phyloP scores from a whole-genome alignment of 2,113 vertebrate genomes.

The Perca fluviatilis region DNA sequence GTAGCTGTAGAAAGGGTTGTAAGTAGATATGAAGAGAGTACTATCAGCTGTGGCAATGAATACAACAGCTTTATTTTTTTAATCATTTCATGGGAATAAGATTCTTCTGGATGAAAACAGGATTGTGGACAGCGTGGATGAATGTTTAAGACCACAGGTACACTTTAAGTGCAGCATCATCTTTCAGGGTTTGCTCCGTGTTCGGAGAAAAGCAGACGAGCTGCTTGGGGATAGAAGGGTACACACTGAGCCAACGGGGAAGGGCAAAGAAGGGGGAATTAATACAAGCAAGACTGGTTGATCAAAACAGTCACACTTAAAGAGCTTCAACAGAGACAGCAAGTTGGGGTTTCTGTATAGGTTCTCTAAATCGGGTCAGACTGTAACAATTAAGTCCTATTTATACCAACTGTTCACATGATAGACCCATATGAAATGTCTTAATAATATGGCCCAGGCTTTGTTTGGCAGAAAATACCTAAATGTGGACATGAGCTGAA shows the following conservation, averaged over 20 bases:
- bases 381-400: background rate
- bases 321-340: background rate
- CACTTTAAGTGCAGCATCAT: background rate
- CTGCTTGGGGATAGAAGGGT: background rate
- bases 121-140: background rate
- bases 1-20: constrained; percentile 32
- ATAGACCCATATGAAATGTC: too few relatives aligned
- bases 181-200: background rate
- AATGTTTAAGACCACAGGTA: constrained; percentile 6
- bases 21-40: constrained; percentile 52
- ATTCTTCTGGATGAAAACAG: constrained; percentile 31
- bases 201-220: background rate
- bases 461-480: background rate
- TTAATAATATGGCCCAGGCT: background rate
- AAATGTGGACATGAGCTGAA: background rate
- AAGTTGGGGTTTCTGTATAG: background rate
- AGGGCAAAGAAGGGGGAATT: background rate
- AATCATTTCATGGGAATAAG: constrained; percentile 32
- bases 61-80: constrained; percentile 38
- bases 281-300: background rate
- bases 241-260: background rate
- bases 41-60: constrained; percentile 52
- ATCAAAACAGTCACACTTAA: background rate
- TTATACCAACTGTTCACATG: background rate
- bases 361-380: background rate